phyloP scores from a whole-genome alignment of 92 coral and sea anemone genomes.

The Paramuricea clavata region DNA sequence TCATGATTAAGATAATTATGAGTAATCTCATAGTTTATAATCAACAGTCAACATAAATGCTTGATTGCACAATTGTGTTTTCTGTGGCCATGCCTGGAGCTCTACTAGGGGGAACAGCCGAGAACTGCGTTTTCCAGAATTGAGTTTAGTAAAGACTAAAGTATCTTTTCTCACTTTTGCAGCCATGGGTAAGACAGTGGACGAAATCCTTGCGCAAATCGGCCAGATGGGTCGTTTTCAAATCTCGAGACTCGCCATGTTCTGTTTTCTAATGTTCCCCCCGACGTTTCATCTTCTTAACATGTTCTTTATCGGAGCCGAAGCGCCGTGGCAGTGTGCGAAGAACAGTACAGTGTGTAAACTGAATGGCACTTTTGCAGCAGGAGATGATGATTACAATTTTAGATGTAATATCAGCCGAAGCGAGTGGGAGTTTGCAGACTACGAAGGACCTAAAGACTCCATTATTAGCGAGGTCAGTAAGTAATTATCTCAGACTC shows the following conservation, averaged over 20 bases:
- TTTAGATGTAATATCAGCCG: slow-evolving; percentile 83
- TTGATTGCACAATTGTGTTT: no score
- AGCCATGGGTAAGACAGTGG: slow-evolving; percentile 63
- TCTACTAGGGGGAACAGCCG: no score
- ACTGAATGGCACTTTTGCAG: slow-evolving; percentile 74
- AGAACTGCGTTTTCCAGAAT: neutral
- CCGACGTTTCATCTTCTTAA: slow-evolving; percentile 91
- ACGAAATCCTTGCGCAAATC: slow-evolving; percentile 78
- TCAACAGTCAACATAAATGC: no score
- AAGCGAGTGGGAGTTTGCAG: slow-evolving; percentile 89
- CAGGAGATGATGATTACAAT: slow-evolving; percentile 63
- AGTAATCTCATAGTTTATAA: no score
- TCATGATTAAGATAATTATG: no score
- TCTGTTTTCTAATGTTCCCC: slow-evolving; percentile 80
- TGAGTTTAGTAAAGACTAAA: neutral
- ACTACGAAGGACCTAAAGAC: slow-evolving; percentile 68
- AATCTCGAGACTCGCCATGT: slow-evolving; percentile 79
- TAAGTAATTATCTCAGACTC: no score
- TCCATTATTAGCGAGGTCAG: slow-evolving; percentile 93
- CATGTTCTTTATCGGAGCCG: slow-evolving; percentile 94
- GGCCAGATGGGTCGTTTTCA: slow-evolving; percentile 95
- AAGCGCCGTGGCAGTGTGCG: slow-evolving; percentile 84
- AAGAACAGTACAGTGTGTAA: slow-evolving; percentile 68
- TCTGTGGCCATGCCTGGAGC: no score
- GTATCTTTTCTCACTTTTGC: neutral